Evolutionary conservation across 2,888 invertebrate species (phyloP), one percentile per base, ranked within the genome.

Genomic region (Amphiduros pacificus): DNA sequence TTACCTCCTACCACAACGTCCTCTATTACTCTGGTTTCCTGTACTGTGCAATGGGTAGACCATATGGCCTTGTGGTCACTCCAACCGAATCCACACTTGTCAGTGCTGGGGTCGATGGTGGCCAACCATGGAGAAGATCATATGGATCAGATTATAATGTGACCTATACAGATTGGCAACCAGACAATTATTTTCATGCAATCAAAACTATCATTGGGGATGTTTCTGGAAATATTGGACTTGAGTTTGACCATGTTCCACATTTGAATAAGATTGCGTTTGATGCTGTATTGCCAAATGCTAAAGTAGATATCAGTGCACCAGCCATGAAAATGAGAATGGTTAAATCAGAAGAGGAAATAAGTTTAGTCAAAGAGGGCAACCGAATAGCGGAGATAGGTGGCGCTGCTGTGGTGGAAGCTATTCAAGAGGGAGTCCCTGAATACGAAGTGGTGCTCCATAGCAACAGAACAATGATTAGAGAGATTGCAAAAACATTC

Each of bases 371-470:
- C 40, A 41, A n/a, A 14, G 27, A 55, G 22, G 63, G 63, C 11
- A 60, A 60, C 17, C 49, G 63, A 24, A 60, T 60, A 24, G 63
- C 63, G 1, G 63, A 63, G 22, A 36, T 60, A 2, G 66, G 66
- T 2, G 66, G 62, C 22, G 56, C 48, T 14, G 66, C 61, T 2
- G 52, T 52, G 22, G 54, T 52, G 26, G 64, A 58, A 31, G 64
- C 64, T 6, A 22, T 64, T 2, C 28, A 20, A 6, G 64, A 58
- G n/a, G 55, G 44, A 5, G 61, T 64, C 6, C 62, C 66, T 5
- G 66, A 66, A 50, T 50, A 62, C 41, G 66, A 66, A 36, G 64
- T 66, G 32, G 64, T 64, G 9, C 60, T 66, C 17, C 61, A 53
- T 5, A 51, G 56, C 0, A 62, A 59, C 2, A 5, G 14, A 4